These are phyloP conservation scores for Micromys minutus DNA, from an alignment of 2,113 vertebrate species.

Conservation along the genomic window DNA sequence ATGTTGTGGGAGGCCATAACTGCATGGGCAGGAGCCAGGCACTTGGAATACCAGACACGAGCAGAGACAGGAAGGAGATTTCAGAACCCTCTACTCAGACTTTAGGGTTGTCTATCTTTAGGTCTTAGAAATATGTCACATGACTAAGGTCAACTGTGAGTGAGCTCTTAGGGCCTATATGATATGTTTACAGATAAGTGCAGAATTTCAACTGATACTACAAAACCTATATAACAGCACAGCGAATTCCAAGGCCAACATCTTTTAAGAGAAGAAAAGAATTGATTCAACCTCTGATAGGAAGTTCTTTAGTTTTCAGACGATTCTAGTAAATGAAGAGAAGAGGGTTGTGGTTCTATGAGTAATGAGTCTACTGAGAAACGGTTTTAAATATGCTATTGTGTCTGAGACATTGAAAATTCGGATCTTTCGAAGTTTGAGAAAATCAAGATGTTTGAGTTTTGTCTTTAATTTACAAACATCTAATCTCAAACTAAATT, in stretches of 20 bases:
- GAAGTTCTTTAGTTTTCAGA: not conserved
- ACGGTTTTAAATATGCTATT: not conserved
- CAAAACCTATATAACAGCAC: not conserved
- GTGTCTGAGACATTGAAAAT: not conserved
- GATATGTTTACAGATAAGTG: not conserved
- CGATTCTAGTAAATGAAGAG: not conserved
- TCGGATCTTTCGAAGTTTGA: not conserved
- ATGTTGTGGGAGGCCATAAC: constrained; percentile 91
- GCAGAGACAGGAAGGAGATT: too few species aligned
- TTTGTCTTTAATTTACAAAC: not conserved
- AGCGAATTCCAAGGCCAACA: not conserved
- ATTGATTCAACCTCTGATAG: not conserved
- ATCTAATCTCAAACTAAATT: not conserved
- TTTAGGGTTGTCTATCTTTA: not conserved
- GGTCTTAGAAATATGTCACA: not conserved
- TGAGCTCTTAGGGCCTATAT: not conserved
- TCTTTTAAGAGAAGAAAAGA: not conserved
- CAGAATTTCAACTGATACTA: not conserved
- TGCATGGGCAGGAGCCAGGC: too few species aligned
- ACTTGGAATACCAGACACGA: too few species aligned
- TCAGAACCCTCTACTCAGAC: too few species aligned
- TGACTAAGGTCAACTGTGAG: not conserved
- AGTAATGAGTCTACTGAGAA: not conserved
- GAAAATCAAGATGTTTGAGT: not conserved
- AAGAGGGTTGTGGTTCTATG: not conserved